Percentiles rank a stretch among this genome's conserved stretches.
phyloP scores from a whole-genome alignment of 2,797 vertebrate species.

The Scolopax rusticola region DNA sequence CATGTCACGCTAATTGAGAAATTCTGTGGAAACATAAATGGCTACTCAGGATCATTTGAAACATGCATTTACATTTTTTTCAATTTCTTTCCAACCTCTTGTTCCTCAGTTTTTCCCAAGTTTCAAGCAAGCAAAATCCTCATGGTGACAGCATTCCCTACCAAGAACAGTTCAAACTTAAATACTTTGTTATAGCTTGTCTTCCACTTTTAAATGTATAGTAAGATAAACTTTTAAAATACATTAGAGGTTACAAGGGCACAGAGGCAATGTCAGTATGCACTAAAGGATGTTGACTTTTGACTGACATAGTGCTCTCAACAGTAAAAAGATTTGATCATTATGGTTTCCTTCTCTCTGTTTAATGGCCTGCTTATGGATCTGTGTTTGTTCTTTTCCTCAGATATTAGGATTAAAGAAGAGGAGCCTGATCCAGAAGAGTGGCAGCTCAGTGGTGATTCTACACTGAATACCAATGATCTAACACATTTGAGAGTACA shows the following conservation, averaged over 20 bases:
- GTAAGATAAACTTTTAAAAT: constrained; percentile 43
- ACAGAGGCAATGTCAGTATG: not conserved
- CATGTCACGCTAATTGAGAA: not conserved
- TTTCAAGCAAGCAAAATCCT: not conserved
- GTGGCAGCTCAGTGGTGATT: constrained; percentile 96
- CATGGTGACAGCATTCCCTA: not conserved
- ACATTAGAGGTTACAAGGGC: not conserved
- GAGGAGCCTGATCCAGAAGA: constrained; percentile 97
- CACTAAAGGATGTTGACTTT: constrained; percentile 35
- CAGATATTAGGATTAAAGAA: constrained; percentile 97
- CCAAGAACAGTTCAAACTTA: not conserved
- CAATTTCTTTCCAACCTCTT: not conserved
- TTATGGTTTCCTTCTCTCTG: constrained; percentile 22
- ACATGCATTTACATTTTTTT: not conserved
- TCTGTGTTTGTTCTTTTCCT: constrained; percentile 59
- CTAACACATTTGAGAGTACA: constrained; percentile 94
- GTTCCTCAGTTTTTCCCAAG: not conserved
- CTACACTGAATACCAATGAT: constrained; percentile 96
- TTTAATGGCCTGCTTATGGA: constrained; percentile 58
- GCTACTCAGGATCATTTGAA: not conserved
- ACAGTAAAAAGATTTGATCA: constrained; percentile 29
- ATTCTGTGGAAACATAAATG: not conserved
- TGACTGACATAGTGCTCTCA: constrained; percentile 25
- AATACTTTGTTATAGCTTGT: not conserved
- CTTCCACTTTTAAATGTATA: constrained; percentile 52